Percentiles rank a stretch among this genome's conserved stretches.
These are phyloP conservation scores for Helostoma temminkii DNA, from an alignment of 2,797 vertebrate species.

Conservation along the genomic window DNA sequence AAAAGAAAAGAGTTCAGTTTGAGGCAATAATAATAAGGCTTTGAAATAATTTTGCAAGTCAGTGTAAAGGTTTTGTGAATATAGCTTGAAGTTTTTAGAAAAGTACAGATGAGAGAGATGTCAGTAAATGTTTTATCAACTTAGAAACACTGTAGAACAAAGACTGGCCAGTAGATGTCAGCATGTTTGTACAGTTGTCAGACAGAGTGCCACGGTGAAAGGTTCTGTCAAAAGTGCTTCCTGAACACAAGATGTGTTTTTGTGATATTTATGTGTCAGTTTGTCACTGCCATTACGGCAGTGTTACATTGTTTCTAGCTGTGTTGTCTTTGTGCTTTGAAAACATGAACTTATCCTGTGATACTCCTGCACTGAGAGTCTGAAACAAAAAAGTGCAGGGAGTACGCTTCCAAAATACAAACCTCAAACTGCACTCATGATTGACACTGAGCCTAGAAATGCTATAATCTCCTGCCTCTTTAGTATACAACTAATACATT, in stretches of 20 bases:
- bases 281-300: conserved; percentile 1
- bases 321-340: conserved; percentile 1
- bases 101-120: too few relatives aligned
- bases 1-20: too few relatives aligned
- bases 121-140: too few relatives aligned
- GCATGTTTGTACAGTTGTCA: conserved; percentile 19
- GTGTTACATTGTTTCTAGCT: background rate
- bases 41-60: too few relatives aligned
- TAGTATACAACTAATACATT: conserved; percentile 17
- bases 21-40: too few relatives aligned
- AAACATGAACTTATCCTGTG: background rate
- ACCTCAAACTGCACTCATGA: background rate
- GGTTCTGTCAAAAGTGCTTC: conserved; percentile 45
- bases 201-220: background rate
- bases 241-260: conserved; percentile 52
- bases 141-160: background rate
- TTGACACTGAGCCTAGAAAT: background rate
- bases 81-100: too few relatives aligned
- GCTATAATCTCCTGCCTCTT: background rate
- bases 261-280: conserved; percentile 36
- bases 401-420: background rate
- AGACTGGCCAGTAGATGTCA: conserved; percentile 65
- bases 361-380: conserved; percentile 1
- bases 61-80: too few relatives aligned
- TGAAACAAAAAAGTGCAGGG: background rate